phyloP scores from a whole-genome alignment of 2,113 vertebrate genomes.

The Phoxinus phoxinus region DNA sequence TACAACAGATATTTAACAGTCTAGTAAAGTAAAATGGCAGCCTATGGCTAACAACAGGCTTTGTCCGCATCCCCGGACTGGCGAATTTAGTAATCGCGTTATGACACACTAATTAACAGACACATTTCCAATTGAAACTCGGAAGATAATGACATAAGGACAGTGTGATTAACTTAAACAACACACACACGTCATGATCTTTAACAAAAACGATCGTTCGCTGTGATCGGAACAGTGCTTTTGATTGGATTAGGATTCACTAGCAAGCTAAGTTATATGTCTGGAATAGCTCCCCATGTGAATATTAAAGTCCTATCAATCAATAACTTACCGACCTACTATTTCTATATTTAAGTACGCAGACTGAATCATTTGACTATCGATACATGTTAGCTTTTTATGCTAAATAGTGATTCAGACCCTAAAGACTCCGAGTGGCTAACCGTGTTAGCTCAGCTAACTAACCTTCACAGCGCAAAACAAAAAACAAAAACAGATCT shows the following conservation, averaged over 20 bases:
- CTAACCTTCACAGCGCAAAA: slow-evolving; percentile 32
- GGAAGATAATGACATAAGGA: not conserved
- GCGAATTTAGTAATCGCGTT: slow-evolving; percentile 32
- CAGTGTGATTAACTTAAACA: not conserved
- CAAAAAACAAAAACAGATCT: not conserved
- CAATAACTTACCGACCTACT: not conserved
- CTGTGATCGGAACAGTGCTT: not conserved
- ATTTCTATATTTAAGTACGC: not conserved
- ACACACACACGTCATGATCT: not conserved
- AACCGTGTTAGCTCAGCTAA: slow-evolving; percentile 30
- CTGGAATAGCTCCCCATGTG: not conserved
- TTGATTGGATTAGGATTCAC: slow-evolving; percentile 26
- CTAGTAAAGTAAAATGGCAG: slow-evolving; percentile 4
- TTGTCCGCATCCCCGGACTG: slow-evolving; percentile 38
- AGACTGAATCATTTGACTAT: not conserved
- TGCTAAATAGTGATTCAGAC: not conserved
- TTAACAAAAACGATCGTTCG: not conserved
- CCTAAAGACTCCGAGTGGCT: slow-evolving; percentile 15
- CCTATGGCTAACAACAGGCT: slow-evolving; percentile 35
- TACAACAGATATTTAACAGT: not conserved
- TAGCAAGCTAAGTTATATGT: not conserved
- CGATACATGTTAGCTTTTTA: not conserved
- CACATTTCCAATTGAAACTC: not conserved
- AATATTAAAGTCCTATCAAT: not conserved
- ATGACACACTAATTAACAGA: not conserved